phyloP scores from a whole-genome alignment of 1,140 invertebrate genomes.

The Lucilia sericata region DNA sequence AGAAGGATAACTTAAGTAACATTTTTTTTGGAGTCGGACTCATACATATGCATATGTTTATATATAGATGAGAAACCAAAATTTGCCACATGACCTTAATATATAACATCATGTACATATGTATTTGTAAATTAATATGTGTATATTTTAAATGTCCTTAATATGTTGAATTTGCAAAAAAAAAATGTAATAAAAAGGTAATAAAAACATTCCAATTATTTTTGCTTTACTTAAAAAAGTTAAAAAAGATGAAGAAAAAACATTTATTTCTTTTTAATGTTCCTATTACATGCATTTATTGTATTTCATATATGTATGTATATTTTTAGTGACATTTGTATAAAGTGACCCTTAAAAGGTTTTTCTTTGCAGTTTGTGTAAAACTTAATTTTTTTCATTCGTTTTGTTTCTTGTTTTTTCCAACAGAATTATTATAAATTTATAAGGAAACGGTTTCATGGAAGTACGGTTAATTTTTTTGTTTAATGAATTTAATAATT shows the following conservation, averaged over 20 bases:
- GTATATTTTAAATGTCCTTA: neutral
- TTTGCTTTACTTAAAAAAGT: neutral
- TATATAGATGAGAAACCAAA: neutral
- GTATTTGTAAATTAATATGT: too few species aligned
- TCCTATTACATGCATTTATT: slow-evolving; percentile 31
- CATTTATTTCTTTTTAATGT: neutral
- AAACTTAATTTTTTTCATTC: neutral
- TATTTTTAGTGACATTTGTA: slow-evolving; percentile 38
- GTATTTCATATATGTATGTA: slow-evolving; percentile 34
- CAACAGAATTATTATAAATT: too few species aligned
- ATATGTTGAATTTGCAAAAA: slow-evolving; percentile 8
- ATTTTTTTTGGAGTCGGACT: too few species aligned
- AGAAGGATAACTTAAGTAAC: too few species aligned
- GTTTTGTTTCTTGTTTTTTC: neutral
- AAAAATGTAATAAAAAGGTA: neutral
- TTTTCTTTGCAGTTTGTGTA: neutral
- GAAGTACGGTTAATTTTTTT: neutral
- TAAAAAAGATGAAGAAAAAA: neutral
- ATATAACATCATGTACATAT: neutral
- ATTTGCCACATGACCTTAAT: neutral
- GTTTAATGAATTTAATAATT: too few species aligned
- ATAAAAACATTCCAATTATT: slow-evolving; percentile 14
- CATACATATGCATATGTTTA: too few species aligned
- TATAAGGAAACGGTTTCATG: neutral
- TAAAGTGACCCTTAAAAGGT: slow-evolving; percentile 42